Conservation (phyloP, 2,888 invertebrate genomes). For the Troides aeacus region DNA sequence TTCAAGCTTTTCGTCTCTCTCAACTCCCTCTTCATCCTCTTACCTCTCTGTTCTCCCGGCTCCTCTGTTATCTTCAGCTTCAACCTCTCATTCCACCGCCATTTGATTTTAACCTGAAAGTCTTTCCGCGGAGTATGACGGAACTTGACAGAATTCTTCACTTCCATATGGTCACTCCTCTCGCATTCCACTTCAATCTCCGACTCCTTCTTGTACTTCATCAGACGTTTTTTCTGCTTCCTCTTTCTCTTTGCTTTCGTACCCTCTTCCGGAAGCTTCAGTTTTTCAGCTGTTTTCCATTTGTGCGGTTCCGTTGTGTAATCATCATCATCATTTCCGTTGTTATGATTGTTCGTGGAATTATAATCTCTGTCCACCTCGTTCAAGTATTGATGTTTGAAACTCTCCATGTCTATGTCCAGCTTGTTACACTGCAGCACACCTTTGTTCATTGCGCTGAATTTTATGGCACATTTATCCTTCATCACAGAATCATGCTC, state of each 20-base stretch:
- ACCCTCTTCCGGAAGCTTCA: conserved; percentile 4
- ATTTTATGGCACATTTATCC: conserved; percentile 48
- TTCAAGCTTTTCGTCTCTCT: background rate
- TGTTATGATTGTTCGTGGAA: too few relatives aligned
- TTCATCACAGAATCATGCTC: conserved; percentile 33
- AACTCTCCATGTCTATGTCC: conserved; percentile 58
- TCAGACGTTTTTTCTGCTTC: conserved; percentile 33
- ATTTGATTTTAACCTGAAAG: conserved; percentile 52
- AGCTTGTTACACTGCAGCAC: conserved; percentile 39
- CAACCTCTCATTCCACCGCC: conserved; percentile 46
- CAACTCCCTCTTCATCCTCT: background rate
- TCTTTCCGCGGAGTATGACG: conserved; percentile 32
- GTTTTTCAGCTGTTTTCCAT: conserved; percentile 5
- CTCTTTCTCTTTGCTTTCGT: conserved; percentile 29
- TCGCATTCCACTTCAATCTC: background rate
- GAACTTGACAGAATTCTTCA: background rate
- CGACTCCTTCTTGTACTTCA: conserved; percentile 30
- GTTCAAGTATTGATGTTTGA: conserved; percentile 58
- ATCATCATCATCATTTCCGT: background rate
- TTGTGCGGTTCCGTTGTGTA: background rate
- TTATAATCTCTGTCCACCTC: conserved; percentile 48
- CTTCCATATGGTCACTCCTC: background rate
- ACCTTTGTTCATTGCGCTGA: conserved; percentile 50
- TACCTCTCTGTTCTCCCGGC: conserved; percentile 23
- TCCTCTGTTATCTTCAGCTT: conserved; percentile 46